phyloP scores from a whole-genome alignment of 1,140 invertebrate genomes.

The Papilio polytes region DNA sequence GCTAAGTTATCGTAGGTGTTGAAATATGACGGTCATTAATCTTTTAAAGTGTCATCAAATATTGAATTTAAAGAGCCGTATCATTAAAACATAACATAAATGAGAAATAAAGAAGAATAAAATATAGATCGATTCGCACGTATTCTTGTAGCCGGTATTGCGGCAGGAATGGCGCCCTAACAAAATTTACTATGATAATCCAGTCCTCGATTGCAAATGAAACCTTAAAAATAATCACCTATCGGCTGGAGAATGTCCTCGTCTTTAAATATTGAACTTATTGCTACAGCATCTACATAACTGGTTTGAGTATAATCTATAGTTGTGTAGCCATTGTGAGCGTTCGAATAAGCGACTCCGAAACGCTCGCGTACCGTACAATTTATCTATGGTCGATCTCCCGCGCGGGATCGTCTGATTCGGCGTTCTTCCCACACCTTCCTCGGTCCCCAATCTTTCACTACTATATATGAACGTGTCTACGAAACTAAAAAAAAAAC shows the following conservation, averaged over 20 bases:
- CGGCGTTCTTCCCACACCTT: constrained; percentile 78
- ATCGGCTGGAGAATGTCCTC: constrained; percentile 65
- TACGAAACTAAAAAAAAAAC: constrained; percentile 66
- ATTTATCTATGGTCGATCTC: constrained; percentile 73
- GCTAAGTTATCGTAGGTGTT: constrained; percentile 25
- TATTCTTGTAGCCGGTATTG: constrained; percentile 41
- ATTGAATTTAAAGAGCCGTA: constrained; percentile 27
- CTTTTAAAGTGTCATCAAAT: constrained; percentile 33
- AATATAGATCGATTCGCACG: constrained; percentile 42
- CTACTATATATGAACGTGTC: constrained; percentile 46
- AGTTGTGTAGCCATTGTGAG: constrained; percentile 53
- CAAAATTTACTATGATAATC: constrained; percentile 61
- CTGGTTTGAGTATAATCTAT: constrained; percentile 58
- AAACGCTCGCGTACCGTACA: constrained; percentile 59
- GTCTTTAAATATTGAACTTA: constrained; percentile 68
- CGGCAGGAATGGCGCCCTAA: constrained; percentile 44
- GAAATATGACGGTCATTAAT: constrained; percentile 11
- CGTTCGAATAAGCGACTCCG: constrained; percentile 49
- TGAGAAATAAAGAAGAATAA: constrained; percentile 51
- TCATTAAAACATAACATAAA: constrained; percentile 24
- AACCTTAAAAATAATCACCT: constrained; percentile 77
- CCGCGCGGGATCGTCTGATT: constrained; percentile 65
- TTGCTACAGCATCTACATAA: constrained; percentile 65
- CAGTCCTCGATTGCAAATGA: constrained; percentile 65
- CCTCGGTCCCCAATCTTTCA: constrained; percentile 61